A percentile compares a stretch with the other conserved stretches of the same genome.
These are phyloP conservation scores for Nycteola revayana DNA, from an alignment of 2,888 invertebrate species.

Conservation along the genomic window DNA sequence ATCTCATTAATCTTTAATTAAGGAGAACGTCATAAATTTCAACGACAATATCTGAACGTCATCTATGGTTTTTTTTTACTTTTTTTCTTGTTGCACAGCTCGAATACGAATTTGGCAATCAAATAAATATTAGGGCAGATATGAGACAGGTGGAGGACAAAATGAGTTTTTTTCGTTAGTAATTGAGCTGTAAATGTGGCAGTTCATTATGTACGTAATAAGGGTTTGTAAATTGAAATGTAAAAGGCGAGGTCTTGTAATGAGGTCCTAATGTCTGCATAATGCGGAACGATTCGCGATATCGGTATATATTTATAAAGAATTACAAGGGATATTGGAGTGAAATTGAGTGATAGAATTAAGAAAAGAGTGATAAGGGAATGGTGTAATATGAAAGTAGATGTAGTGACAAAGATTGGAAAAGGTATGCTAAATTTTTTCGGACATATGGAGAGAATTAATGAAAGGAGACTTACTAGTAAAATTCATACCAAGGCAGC, in stretches of 20 bases:
- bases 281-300: too few relatives aligned
- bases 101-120: conserved; percentile 69
- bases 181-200: conserved; percentile 34
- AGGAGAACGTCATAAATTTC: conserved; percentile 39
- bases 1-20: conserved; percentile 35
- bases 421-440: too few relatives aligned
- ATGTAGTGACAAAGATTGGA: too few relatives aligned
- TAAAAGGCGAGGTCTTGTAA: neutral
- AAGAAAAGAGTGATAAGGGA: too few relatives aligned
- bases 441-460: too few relatives aligned
- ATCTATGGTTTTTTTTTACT: conserved; percentile 13
- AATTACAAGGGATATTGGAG: too few relatives aligned
- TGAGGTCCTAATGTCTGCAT: neutral
- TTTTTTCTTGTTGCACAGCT: conserved; percentile 39
- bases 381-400: too few relatives aligned
- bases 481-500: too few relatives aligned
- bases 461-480: too few relatives aligned
- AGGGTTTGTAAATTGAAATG: conserved; percentile 12
- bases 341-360: too few relatives aligned
- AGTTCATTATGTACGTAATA: conserved; percentile 26
- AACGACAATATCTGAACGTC: conserved; percentile 29
- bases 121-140: conserved; percentile 73
- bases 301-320: too few relatives aligned
- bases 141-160: conserved; percentile 61
- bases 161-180: conserved; percentile 43